Evolutionary conservation across 2,113 vertebrate species (phyloP), one percentile per base, ranked within the genome.

Genomic region (Bubalus kerabau): DNA sequence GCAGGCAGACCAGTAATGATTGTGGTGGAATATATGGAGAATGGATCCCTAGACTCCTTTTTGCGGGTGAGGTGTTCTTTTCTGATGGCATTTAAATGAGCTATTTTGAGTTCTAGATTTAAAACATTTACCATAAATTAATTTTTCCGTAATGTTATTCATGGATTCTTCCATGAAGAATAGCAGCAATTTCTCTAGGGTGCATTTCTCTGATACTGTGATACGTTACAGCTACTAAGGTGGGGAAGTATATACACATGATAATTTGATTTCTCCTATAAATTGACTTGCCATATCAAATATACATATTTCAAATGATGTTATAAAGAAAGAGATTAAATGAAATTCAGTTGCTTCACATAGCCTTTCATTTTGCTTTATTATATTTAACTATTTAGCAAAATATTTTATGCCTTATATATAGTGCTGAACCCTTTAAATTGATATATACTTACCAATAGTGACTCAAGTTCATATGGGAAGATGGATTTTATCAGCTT

Each of bases 11-110:
- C 99, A 85, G 99, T 99, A 96, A 99, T 99, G 99, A 99, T 99
- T 85, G 99, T 99, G 97, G 99, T 99, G 98, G 99, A 99, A 98
- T 99, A 99, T 92, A 99, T 99, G 99, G 99, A 99, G 98, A 99
- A 99, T 94, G 99, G 99, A 98, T 99, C 99, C 43, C 98, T 99
- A 84, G 99, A 99, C 98, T 99, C 99, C 26, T 99, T 99, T 98
- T 98, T 99, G 96, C 99, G 99, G 99, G 99, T 99, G 98, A 99
- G 99, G 98, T 98, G 90, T 95, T 97, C 97, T 99, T 98, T 98
- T 97, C 91, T 98, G 95, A 97, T 98, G 97, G 92, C 92, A 98
- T 99, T 99, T 98, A 98, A 99, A 98, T 98, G 97, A 97, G 67
- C 98, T 95, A 11, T 98, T 98, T 97, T 98, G 96, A 97, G 84